Conservation (phyloP, 2,888 invertebrate genomes). For the Platycnemis pennipes region DNA sequence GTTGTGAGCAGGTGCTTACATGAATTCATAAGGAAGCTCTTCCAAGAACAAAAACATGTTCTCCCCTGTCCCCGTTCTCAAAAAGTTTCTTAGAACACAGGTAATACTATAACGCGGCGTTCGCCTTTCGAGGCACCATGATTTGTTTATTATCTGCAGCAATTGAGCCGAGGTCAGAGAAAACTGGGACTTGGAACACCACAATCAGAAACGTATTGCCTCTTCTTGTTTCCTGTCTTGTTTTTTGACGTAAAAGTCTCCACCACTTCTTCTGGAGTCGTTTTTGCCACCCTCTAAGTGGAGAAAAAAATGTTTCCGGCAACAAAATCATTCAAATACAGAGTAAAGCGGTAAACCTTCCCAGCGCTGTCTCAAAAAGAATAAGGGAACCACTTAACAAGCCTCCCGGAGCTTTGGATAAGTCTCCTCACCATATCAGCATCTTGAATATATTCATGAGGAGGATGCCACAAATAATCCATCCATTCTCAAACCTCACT, state of each 20-base stretch:
- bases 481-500: slow-evolving; percentile 12
- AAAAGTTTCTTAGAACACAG: background rate
- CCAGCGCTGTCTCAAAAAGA: background rate
- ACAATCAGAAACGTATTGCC: background rate
- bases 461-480: slow-evolving; percentile 48
- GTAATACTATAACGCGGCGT: background rate
- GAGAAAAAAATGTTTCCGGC: background rate
- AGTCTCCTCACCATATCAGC: slow-evolving; percentile 41
- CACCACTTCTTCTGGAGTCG: background rate
- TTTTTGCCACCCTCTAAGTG: background rate
- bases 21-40: background rate
- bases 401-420: background rate
- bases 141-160: background rate
- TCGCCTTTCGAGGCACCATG: background rate
- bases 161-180: background rate
- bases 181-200: background rate
- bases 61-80: background rate
- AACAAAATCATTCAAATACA: slow-evolving; percentile 1
- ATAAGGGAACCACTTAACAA: background rate
- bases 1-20: background rate
- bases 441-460: slow-evolving; percentile 67
- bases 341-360: background rate
- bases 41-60: background rate
- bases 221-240: background rate
- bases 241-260: background rate